Evolutionary conservation across 2,113 vertebrate species (phyloP), one percentile per base, ranked within the genome.

Genomic region (Baryphthengus martii): DNA sequence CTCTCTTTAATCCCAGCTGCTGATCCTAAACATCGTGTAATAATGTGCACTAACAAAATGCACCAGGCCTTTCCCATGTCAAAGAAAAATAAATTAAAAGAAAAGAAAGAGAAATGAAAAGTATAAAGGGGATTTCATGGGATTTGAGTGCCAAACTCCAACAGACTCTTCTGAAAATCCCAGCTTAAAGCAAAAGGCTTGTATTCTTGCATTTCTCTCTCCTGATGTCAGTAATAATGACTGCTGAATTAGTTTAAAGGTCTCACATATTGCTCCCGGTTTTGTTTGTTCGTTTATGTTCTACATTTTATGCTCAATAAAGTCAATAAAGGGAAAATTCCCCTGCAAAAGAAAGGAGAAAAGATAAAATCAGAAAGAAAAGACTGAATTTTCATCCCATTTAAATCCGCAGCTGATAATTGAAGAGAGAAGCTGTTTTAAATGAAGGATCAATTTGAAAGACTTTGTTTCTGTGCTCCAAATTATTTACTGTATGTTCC

Each of bases 131-230:
- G 96, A 96, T 97, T 97, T 95, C 17, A 6, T 81, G 52, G 88
- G 95, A 96, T 96, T 89, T 96, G 90, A 86, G 79, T 66, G 83
- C 92, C 93, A 85, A 96, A 95, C 95, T 96, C 93, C 90, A 94
- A 67, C 76, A 66, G 88, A 79, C 90, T 96, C 90, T 89, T 80
- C 93, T 77, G 68, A 96, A 97, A 96, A 96, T 95, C 96, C 93
- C 95, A 86, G 93, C 93, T 96, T 96, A 97, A 78, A 96, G 96
- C 68, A 72, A 70, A n/a, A 62, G 93, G 94, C 79, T 93, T 81
- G 61, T 87, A 67, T 86, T 89, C 93, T 68, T 93, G 88, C 96
- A 94, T 95, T 92, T 94, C 95, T 97, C 90, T 90, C 92, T 94
- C 96, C 92, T 95, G 88, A 96, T 96, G 88, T 96, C 85, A 84